A percentile compares a stretch with the other conserved stretches of the same genome.
These are phyloP conservation scores for Prosapia bicincta DNA, from an alignment of 2,888 invertebrate species.

Conservation along the genomic window DNA sequence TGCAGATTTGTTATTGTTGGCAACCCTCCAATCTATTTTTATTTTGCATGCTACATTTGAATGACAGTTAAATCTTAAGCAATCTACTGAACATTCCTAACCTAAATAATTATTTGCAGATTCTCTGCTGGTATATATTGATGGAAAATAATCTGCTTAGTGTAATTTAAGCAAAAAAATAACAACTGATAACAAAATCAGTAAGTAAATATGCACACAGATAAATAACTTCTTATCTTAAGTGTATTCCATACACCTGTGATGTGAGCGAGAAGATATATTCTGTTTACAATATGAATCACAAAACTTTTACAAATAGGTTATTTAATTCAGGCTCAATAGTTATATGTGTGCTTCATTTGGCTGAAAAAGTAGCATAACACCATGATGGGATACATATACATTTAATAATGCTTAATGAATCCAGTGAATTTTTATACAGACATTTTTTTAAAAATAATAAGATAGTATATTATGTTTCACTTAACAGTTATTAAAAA, in stretches of 20 bases:
- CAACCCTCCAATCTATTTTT: neutral
- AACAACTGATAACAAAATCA: neutral
- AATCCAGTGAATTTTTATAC: too few relatives aligned
- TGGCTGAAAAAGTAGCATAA: too few relatives aligned
- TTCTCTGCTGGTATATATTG: neutral
- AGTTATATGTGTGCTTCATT: too few relatives aligned
- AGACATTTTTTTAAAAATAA: too few relatives aligned
- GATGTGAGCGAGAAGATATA: too few relatives aligned
- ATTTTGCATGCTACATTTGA: neutral
- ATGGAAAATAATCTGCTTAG: neutral
- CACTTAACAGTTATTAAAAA: too few relatives aligned
- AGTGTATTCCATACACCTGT: neutral
- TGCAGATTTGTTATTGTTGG: neutral
- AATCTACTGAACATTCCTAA: neutral
- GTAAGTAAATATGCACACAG: neutral
- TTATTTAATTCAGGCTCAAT: too few relatives aligned
- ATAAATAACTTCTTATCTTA: neutral
- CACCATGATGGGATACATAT: too few relatives aligned
- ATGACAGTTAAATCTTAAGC: neutral
- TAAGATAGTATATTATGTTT: too few relatives aligned
- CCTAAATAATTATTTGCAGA: neutral
- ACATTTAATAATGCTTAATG: too few relatives aligned
- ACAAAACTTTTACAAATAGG: too few relatives aligned
- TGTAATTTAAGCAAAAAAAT: neutral
- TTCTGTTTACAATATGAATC: too few relatives aligned